phyloP scores from a whole-genome alignment of 2,113 vertebrate genomes.

The Spizaetus ornatus region DNA sequence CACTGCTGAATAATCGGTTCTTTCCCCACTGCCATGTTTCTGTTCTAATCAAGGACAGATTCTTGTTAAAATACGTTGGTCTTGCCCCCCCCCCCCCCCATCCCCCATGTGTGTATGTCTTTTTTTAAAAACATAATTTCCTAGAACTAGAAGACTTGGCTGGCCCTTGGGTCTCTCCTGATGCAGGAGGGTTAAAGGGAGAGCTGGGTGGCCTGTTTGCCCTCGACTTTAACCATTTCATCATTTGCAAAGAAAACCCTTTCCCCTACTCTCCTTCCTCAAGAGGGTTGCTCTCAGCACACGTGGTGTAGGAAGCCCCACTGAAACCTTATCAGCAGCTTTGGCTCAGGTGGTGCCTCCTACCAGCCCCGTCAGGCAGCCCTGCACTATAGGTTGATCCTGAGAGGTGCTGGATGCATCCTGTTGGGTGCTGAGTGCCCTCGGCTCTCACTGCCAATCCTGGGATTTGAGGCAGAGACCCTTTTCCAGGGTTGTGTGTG shows the following conservation, averaged over 20 bases:
- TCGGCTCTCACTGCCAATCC: neutral
- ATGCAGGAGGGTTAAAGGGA: slow-evolving; percentile 37
- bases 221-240: slow-evolving; percentile 37
- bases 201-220: slow-evolving; percentile 28
- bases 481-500: neutral
- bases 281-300: neutral
- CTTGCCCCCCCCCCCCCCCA: neutral
- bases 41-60: slow-evolving; percentile 68
- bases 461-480: neutral
- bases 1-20: slow-evolving; percentile 43
- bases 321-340: neutral
- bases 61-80: slow-evolving; percentile 54
- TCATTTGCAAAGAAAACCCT: neutral
- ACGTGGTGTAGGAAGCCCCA: neutral
- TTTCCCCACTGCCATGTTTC: slow-evolving; percentile 43
- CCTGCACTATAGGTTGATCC: neutral
- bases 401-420: neutral
- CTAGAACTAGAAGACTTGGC: slow-evolving; percentile 59
- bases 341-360: neutral
- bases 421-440: neutral
- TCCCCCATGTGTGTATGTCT: neutral
- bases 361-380: neutral
- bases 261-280: neutral
- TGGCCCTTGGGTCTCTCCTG: slow-evolving; percentile 3
- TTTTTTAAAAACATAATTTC: slow-evolving; percentile 15